phyloP scores from a whole-genome alignment of 2,888 invertebrate species.

The Lasius fuliginosus region DNA sequence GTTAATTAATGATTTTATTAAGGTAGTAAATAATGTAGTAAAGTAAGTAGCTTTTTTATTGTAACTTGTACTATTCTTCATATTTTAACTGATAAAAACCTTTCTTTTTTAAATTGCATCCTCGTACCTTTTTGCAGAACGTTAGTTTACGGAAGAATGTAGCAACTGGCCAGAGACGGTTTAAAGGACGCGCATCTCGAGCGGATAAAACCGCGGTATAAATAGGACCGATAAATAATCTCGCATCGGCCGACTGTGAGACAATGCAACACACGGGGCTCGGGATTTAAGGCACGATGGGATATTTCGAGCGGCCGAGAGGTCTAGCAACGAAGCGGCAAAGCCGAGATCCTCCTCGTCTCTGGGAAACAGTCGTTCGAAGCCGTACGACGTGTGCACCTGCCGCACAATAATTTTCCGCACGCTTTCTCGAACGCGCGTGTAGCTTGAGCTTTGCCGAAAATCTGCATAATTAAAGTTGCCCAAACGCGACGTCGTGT shows the following conservation, averaged over 20 bases:
- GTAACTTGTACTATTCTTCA: background rate
- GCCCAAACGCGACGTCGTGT: slow-evolving; percentile 3
- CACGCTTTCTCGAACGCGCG: slow-evolving; percentile 20
- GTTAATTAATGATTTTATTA: background rate
- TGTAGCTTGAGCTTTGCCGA: background rate
- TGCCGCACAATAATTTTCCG: slow-evolving; percentile 57
- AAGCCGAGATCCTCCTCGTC: slow-evolving; percentile 26
- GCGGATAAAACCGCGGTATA: slow-evolving; percentile 19
- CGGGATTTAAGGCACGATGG: slow-evolving; percentile 45
- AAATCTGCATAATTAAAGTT: slow-evolving; percentile 65
- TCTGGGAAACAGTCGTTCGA: slow-evolving; percentile 39
- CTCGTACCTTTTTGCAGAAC: background rate
- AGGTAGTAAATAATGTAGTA: background rate
- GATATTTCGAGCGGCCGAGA: slow-evolving; percentile 23
- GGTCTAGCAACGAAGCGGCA: slow-evolving; percentile 7
- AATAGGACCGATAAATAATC: slow-evolving; percentile 43
- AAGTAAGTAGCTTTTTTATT: background rate
- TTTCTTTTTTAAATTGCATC: slow-evolving; percentile 6
- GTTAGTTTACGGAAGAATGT: background rate
- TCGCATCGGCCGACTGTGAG: slow-evolving; percentile 24
- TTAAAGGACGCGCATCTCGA: background rate
- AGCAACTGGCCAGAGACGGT: background rate
- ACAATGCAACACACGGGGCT: slow-evolving; percentile 9
- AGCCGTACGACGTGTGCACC: slow-evolving; percentile 37
- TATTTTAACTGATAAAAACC: background rate